Conservation (phyloP, 2,888 invertebrate species). For the Lasioglossum lativentre region DNA sequence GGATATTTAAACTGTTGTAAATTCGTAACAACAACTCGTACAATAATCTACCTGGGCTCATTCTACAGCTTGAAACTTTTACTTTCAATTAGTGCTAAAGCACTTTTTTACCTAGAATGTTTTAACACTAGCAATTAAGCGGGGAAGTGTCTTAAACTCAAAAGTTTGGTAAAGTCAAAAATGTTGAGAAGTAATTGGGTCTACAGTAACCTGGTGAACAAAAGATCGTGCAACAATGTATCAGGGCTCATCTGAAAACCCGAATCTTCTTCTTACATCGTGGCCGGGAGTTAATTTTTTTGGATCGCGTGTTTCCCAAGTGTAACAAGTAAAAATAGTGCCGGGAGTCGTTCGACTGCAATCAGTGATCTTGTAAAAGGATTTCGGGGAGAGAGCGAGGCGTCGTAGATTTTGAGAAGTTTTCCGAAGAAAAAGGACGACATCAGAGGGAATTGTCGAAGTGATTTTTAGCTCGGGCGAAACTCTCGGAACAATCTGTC, state of each 20-base stretch:
- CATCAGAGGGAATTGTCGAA: background rate
- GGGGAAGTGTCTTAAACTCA: background rate
- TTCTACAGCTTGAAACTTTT: background rate
- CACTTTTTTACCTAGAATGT: background rate
- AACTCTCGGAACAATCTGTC: conserved; percentile 23
- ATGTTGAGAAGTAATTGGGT: background rate
- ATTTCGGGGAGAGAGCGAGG: background rate
- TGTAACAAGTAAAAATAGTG: background rate
- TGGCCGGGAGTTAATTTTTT: background rate
- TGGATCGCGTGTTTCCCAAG: background rate
- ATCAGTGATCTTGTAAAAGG: conserved; percentile 10
- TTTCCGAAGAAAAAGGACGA: background rate
- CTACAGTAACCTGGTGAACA: background rate
- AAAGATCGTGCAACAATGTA: background rate
- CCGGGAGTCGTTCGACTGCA: background rate
- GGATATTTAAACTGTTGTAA: background rate
- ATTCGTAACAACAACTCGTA: background rate
- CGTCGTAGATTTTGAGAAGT: conserved; percentile 9
- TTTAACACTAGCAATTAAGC: background rate
- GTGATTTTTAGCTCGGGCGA: conserved; percentile 11
- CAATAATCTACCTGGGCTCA: background rate
- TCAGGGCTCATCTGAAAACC: background rate
- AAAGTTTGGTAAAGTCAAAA: background rate
- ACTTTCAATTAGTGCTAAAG: background rate
- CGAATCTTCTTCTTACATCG: background rate